Evolutionary conservation across 2,113 vertebrate species (phyloP).

Genomic region (Glareola pratincola): DNA sequence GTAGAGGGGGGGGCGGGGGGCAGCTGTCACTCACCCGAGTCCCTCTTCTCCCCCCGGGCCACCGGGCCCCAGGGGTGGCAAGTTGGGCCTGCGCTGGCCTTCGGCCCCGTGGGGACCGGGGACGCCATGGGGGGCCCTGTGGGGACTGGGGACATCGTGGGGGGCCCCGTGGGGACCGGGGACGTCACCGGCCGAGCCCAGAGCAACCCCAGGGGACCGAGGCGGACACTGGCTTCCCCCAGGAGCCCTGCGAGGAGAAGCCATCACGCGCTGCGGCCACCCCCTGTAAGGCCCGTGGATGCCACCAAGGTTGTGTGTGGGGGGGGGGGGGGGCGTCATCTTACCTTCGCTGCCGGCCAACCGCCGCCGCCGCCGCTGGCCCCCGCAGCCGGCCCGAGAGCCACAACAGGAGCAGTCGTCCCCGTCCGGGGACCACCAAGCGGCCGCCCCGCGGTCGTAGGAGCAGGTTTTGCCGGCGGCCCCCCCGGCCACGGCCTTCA

Average conservation of each 20-base stretch:
- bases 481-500: background rate
- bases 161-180: background rate
- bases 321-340: too few species aligned
- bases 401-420: background rate
- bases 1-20: rapidly evolving
- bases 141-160: too few species aligned
- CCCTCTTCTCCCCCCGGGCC: background rate
- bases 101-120: background rate
- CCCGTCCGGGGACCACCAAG: background rate
- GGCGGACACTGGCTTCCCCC: background rate
- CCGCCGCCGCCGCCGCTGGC: background rate
- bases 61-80: background rate
- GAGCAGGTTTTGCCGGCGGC: background rate
- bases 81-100: background rate
- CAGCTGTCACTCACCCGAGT: background rate
- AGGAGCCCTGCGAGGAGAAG: background rate
- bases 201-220: background rate
- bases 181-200: too few species aligned
- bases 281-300: rapidly evolving
- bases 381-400: background rate
- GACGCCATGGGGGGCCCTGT: too few species aligned
- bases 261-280: rapidly evolving
- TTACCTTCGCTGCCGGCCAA: rapidly evolving
- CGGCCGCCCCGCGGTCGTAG: rapidly evolving
- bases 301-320: background rate